Percentiles rank a stretch among this genome's conserved stretches.
phyloP scores from a whole-genome alignment of 1,140 invertebrate species.

The Drosophila sucinea region DNA sequence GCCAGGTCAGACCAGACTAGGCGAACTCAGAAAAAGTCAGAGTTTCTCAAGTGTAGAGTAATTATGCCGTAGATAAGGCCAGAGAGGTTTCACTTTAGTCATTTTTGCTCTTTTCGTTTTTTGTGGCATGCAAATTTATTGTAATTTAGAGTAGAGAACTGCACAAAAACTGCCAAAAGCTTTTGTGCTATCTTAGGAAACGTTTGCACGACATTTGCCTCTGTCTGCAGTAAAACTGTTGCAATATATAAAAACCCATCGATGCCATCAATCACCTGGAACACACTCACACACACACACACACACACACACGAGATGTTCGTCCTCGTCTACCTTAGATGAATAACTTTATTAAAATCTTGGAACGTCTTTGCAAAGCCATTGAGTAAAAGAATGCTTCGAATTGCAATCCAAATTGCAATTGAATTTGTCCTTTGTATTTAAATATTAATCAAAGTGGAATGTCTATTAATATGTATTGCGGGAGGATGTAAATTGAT shows the following conservation, averaged over 20 bases:
- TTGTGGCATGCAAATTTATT: slow-evolving; percentile 45
- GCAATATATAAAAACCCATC: slow-evolving; percentile 79
- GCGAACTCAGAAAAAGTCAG: slow-evolving; percentile 10
- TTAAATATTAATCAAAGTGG: slow-evolving; percentile 49
- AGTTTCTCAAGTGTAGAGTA: slow-evolving; percentile 65
- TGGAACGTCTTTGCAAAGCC: slow-evolving; percentile 8
- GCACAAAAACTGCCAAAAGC: slow-evolving; percentile 28
- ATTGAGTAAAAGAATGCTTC: neutral
- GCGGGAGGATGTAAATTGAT: slow-evolving; percentile 20
- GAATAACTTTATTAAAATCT: slow-evolving; percentile 68
- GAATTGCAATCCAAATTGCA: neutral
- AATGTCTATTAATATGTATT: slow-evolving; percentile 47
- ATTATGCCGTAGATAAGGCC: slow-evolving; percentile 54
- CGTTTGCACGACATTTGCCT: slow-evolving; percentile 29
- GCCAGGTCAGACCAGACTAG: slow-evolving; percentile 3
- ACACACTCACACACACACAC: slow-evolving; percentile 19
- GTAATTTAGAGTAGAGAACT: slow-evolving; percentile 42
- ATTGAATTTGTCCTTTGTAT: slow-evolving; percentile 27
- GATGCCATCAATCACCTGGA: slow-evolving; percentile 78
- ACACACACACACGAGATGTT: slow-evolving; percentile 21
- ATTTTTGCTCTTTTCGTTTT: slow-evolving; percentile 10
- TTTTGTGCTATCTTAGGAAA: slow-evolving; percentile 1
- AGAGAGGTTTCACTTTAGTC: slow-evolving; percentile 29
- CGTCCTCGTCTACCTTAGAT: slow-evolving; percentile 37
- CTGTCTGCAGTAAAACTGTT: slow-evolving; percentile 37